phyloP scores from a whole-genome alignment of 2,113 vertebrate genomes.

The Corythornis cristatus region DNA sequence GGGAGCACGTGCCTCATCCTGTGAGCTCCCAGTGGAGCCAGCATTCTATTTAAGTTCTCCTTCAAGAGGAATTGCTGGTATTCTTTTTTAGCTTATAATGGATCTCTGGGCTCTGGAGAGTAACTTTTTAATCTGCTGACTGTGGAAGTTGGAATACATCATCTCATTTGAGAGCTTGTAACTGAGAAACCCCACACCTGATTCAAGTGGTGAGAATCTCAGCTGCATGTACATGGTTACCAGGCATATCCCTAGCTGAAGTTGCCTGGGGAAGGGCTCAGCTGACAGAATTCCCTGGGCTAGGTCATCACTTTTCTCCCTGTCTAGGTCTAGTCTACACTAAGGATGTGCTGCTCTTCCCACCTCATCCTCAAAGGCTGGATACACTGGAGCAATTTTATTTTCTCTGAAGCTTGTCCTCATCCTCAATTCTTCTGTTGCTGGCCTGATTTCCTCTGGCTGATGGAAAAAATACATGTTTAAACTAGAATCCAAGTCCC shows the following conservation, averaged over 20 bases:
- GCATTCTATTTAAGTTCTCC: constrained; percentile 50
- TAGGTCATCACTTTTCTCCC: neutral
- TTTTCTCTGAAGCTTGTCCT: neutral
- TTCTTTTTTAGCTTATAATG: constrained; percentile 7
- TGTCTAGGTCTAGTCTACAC: neutral
- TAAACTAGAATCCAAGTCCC: neutral
- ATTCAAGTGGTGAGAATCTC: neutral
- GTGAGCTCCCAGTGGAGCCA: neutral
- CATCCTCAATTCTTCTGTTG: neutral
- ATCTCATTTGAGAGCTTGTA: constrained; percentile 12
- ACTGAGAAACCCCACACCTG: neutral
- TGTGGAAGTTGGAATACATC: neutral
- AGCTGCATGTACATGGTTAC: neutral
- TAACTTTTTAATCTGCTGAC: constrained; percentile 26
- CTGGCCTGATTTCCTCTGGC: neutral
- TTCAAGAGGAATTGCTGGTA: constrained; percentile 23
- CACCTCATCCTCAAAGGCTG: neutral
- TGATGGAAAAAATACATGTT: neutral
- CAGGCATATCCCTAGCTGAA: neutral
- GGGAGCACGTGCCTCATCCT: neutral
- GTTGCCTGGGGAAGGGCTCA: constrained; percentile 22
- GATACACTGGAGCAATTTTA: neutral
- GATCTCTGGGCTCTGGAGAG: constrained; percentile 23
- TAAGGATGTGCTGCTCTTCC: neutral
- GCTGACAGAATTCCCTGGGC: neutral